Percentiles rank a stretch among this genome's conserved stretches.
Evolutionary conservation across 2,113 vertebrate species (phyloP).

Genomic region (Quiscalus mexicanus): DNA sequence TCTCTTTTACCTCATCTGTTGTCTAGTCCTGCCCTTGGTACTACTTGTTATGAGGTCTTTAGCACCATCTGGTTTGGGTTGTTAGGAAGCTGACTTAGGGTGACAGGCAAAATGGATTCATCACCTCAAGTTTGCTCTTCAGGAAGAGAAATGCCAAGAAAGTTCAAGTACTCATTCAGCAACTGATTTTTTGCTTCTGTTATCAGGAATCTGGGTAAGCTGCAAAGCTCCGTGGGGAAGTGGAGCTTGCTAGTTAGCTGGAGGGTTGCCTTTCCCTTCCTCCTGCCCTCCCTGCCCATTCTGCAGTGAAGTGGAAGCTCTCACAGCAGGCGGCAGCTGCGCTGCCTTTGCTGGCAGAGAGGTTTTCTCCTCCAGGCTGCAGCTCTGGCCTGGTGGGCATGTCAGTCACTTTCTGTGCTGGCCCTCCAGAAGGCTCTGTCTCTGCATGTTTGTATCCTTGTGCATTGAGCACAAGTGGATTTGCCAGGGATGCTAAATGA

Average conservation of each 20-base stretch:
- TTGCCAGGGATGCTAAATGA: not conserved
- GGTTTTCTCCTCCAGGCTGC: not conserved
- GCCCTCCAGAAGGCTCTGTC: not conserved
- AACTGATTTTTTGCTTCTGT: not conserved
- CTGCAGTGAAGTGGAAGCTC: conserved; percentile 19
- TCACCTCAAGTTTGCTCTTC: not conserved
- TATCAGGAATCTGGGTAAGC: not conserved
- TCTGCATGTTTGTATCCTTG: not conserved
- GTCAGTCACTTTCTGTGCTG: not conserved
- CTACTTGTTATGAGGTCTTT: not conserved
- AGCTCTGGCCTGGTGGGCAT: not conserved
- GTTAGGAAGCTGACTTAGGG: not conserved
- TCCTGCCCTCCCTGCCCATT: not conserved
- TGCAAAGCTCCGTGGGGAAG: not conserved
- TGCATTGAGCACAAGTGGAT: not conserved
- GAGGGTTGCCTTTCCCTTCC: conserved; percentile 3
- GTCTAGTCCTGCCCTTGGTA: not conserved
- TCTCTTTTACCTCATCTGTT: not conserved
- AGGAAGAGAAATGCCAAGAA: not conserved
- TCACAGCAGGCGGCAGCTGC: not conserved
- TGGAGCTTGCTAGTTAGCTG: not conserved
- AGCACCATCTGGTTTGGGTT: not conserved
- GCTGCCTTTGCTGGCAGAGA: not conserved
- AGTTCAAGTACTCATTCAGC: not conserved
- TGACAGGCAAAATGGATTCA: not conserved